Conservation (phyloP, 2,113 vertebrate genomes). For the Oenanthe melanoleuca region DNA sequence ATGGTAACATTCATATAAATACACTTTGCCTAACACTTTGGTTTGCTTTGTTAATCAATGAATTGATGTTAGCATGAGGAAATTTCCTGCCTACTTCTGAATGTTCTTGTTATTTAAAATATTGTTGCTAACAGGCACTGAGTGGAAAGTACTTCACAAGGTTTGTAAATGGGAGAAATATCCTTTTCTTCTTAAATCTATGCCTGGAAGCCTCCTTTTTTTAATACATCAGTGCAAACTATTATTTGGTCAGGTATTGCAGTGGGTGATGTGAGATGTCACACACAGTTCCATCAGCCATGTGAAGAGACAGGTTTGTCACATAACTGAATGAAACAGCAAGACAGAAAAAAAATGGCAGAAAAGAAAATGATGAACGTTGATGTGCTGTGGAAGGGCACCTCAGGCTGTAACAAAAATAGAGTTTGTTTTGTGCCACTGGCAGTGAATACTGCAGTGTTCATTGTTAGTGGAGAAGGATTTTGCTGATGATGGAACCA, state of each 20-base stretch:
- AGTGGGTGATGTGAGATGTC: background rate
- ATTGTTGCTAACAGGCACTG: background rate
- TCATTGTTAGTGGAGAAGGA: conserved; percentile 40
- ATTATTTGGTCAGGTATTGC: background rate
- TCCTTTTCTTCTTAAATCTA: background rate
- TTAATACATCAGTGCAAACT: background rate
- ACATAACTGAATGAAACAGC: conserved; percentile 5
- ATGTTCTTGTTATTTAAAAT: background rate
- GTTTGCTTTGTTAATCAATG: background rate
- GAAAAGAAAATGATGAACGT: conserved; percentile 30
- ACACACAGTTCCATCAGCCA: background rate
- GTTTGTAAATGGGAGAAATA: background rate
- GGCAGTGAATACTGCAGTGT: conserved; percentile 6
- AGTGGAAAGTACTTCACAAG: background rate
- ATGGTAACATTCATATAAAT: background rate
- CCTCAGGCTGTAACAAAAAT: conserved; percentile 44
- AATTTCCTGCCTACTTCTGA: background rate
- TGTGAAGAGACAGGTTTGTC: conserved; percentile 8
- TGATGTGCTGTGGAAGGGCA: conserved; percentile 32
- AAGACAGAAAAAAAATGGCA: conserved; percentile 38
- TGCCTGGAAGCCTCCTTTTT: background rate
- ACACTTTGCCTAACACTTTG: background rate
- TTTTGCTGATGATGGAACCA: conserved; percentile 50
- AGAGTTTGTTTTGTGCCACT: conserved; percentile 23
- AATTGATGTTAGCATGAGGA: background rate